These are phyloP conservation scores for Blera fallax DNA, from an alignment of 2,888 invertebrate species.

Conservation along the genomic window DNA sequence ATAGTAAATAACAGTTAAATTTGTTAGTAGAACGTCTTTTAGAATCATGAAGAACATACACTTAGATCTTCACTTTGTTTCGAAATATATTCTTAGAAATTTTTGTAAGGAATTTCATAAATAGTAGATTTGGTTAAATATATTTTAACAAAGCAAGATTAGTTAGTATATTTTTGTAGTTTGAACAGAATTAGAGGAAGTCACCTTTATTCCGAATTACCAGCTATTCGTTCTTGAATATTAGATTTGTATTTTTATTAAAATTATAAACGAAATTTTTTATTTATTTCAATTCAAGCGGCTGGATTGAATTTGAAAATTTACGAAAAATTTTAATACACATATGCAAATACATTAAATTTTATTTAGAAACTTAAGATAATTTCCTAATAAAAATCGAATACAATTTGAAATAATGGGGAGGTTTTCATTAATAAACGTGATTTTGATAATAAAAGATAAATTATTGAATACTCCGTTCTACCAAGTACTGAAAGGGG, in stretches of 20 bases:
- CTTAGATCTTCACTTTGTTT: neutral
- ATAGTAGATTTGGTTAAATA: conserved; percentile 30
- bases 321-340: neutral
- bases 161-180: neutral
- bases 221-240: too few species aligned
- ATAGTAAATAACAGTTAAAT: conserved; percentile 11
- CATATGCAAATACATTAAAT: neutral
- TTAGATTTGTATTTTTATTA: neutral
- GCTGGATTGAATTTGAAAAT: too few species aligned
- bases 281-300: too few species aligned
- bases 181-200: neutral
- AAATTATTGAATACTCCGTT: conserved; percentile 15
- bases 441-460: conserved; percentile 18
- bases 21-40: conserved; percentile 32
- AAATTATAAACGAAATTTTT: neutral
- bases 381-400: neutral
- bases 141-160: conserved; percentile 30
- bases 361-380: too few species aligned
- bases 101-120: neutral
- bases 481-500: neutral
- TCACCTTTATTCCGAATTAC: neutral
- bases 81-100: neutral
- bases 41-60: neutral
- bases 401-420: neutral
- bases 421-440: neutral